phyloP scores from a whole-genome alignment of 2,888 invertebrate genomes.

The Cheilosia impressa region DNA sequence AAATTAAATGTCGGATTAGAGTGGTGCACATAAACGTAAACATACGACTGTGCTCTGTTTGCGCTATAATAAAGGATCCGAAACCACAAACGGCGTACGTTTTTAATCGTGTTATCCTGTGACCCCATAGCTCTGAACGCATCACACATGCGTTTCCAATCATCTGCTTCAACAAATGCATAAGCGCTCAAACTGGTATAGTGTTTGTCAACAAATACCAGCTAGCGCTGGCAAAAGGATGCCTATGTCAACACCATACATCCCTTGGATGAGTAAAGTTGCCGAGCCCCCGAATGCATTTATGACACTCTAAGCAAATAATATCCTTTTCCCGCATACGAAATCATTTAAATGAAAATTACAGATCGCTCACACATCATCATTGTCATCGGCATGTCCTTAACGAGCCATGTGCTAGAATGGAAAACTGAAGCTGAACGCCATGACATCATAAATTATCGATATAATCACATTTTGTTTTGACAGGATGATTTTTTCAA shows the following conservation, averaged over 20 bases:
- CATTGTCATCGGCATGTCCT: constrained; percentile 72
- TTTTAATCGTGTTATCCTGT: constrained; percentile 68
- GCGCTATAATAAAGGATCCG: constrained; percentile 18
- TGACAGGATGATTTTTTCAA: constrained; percentile 80
- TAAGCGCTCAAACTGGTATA: constrained; percentile 43
- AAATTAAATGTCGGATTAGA: constrained; percentile 64
- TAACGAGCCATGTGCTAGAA: constrained; percentile 63
- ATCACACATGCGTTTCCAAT: constrained; percentile 70
- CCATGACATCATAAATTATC: constrained; percentile 84
- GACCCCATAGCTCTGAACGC: constrained; percentile 28
- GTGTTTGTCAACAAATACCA: constrained; percentile 66
- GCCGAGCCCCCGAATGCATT: constrained; percentile 38
- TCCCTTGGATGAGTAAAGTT: constrained; percentile 18
- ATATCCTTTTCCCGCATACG: constrained; percentile 61
- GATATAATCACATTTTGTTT: constrained; percentile 84
- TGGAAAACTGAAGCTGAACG: constrained; percentile 76
- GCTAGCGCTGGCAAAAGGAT: constrained; percentile 35
- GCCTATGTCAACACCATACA: constrained; percentile 9
- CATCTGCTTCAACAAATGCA: constrained; percentile 61
- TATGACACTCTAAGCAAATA: constrained; percentile 64
- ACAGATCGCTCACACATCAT: constrained; percentile 69
- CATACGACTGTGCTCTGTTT: constrained; percentile 37
- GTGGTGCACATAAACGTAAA: constrained; percentile 38
- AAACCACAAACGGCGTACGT: constrained; percentile 52
- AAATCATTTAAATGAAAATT: constrained; percentile 72